Percentiles rank a stretch among this genome's conserved stretches.
phyloP scores from a whole-genome alignment of 2,113 vertebrate species.

The Psittacara wagleri region DNA sequence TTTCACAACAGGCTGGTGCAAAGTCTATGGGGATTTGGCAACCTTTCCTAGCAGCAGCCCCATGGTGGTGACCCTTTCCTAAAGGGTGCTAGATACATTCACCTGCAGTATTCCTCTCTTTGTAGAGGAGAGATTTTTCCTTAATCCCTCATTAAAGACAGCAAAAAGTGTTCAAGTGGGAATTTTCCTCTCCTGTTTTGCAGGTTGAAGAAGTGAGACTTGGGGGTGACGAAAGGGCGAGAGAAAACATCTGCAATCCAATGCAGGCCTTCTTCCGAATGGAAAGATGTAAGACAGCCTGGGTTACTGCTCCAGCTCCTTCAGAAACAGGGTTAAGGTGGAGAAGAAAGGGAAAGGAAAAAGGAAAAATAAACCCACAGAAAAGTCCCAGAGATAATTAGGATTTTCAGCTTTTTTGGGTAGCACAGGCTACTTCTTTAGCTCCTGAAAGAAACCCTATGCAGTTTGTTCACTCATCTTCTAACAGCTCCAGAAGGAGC shows the following conservation, averaged over 20 bases:
- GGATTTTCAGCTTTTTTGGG: neutral
- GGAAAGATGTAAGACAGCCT: neutral
- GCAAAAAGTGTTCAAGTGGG: neutral
- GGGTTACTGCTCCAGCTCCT: neutral
- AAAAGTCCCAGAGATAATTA: neutral
- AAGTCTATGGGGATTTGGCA: neutral
- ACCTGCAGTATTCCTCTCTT: neutral
- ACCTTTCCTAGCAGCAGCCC: neutral
- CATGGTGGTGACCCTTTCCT: neutral
- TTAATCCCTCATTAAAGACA: neutral
- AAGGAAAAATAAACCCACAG: neutral
- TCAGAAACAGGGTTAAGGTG: neutral
- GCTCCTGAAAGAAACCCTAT: neutral
- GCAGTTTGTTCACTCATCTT: neutral
- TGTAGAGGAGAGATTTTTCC: neutral
- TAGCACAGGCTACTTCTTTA: neutral
- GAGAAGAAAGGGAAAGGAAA: neutral
- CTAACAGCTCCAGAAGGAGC: neutral
- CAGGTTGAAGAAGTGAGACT: neutral
- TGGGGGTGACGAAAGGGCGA: neutral
- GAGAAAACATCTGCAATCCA: neutral
- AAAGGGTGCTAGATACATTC: neutral
- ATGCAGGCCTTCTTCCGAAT: neutral
- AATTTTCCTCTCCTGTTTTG: neutral
- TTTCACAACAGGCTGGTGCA: neutral